Evolutionary conservation across 2,113 vertebrate genomes (phyloP).

Genomic region (Odontesthes bonariensis): DNA sequence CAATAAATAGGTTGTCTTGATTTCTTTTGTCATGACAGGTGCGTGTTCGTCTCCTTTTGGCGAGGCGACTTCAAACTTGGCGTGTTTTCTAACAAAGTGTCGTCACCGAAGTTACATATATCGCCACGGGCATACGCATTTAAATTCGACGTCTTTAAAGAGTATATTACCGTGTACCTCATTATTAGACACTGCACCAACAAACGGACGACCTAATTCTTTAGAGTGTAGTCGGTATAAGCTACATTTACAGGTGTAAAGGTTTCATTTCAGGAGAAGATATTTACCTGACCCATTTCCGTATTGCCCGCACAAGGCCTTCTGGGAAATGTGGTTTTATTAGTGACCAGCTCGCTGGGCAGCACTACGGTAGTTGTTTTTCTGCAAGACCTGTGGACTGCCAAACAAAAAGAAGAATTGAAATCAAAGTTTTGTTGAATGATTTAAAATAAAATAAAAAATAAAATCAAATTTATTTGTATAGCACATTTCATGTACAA

Average conservation of each 20-base stretch:
- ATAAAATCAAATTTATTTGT: too few relatives aligned
- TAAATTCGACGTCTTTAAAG: not conserved
- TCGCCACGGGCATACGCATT: not conserved
- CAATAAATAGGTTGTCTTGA: too few relatives aligned
- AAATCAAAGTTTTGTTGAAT: too few relatives aligned
- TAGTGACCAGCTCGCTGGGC: too few relatives aligned
- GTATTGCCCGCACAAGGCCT: conserved; percentile 33
- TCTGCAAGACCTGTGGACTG: too few relatives aligned
- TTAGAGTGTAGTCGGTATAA: not conserved
- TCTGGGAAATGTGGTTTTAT: conserved; percentile 63
- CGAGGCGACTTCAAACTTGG: not conserved
- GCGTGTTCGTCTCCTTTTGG: not conserved
- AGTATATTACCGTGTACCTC: not conserved
- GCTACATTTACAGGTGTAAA: not conserved
- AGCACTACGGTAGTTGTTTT: too few relatives aligned
- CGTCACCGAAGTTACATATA: not conserved
- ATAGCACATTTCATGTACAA: too few relatives aligned
- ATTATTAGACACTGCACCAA: not conserved
- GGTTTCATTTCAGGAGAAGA: not conserved
- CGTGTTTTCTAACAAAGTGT: not conserved
- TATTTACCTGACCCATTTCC: conserved; percentile 38
- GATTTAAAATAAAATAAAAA: too few relatives aligned
- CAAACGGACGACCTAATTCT: not conserved
- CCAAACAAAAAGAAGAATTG: too few relatives aligned
- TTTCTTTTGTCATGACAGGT: not conserved